Evolutionary conservation across 2,113 vertebrate genomes (phyloP).

Genomic region (Macaca fascicularis): DNA sequence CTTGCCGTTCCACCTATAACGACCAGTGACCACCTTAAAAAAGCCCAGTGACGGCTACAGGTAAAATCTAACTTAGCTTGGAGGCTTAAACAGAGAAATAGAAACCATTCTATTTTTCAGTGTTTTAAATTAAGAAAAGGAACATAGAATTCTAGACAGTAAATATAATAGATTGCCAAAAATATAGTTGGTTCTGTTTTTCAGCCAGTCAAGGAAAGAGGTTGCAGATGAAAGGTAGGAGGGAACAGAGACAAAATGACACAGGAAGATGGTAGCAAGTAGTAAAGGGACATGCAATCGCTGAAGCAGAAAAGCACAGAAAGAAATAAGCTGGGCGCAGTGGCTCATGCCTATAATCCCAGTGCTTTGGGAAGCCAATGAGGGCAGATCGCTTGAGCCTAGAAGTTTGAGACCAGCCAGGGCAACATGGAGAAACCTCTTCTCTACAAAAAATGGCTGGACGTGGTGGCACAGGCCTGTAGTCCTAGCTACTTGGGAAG

Average conservation of each 20-base stretch:
- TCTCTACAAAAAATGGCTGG: no score
- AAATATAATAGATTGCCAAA: slow-evolving; percentile 48
- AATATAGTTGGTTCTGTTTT: not conserved
- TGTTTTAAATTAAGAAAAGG: slow-evolving; percentile 59
- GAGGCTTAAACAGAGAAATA: slow-evolving; percentile 17
- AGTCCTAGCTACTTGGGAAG: no score
- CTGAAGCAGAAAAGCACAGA: not conserved
- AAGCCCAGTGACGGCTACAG: not conserved
- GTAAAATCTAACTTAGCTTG: slow-evolving; percentile 17
- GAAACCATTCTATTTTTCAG: slow-evolving; percentile 16
- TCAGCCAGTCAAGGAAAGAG: slow-evolving; percentile 4
- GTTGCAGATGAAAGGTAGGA: slow-evolving; percentile 32
- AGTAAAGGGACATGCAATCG: not conserved
- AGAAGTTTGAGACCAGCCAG: no score
- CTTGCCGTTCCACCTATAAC: not conserved
- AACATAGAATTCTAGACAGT: slow-evolving; percentile 42
- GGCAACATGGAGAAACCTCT: no score
- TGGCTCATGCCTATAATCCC: no score
- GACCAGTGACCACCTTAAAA: not conserved
- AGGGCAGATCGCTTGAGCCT: no score
- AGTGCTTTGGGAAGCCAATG: no score
- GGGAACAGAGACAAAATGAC: not conserved
- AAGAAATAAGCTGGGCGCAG: not conserved
- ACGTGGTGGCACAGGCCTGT: no score
- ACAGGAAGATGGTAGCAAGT: not conserved